Conservation (phyloP, 1,140 invertebrate species). For the Lysiphlebus fabarum region DNA sequence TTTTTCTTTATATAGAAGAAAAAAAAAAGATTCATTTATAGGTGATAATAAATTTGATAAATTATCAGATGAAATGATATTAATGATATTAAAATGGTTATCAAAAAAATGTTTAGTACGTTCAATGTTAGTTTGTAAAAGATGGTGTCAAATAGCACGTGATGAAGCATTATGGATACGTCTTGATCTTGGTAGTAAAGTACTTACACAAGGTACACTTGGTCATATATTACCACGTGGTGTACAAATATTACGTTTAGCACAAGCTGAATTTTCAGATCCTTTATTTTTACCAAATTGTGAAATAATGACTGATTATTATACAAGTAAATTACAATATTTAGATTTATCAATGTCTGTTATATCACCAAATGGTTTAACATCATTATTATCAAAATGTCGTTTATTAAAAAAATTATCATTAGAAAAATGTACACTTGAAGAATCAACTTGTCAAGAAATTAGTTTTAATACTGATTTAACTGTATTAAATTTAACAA, state of each 20-base stretch:
- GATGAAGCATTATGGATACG: conserved; percentile 83
- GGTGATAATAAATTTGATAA: conserved; percentile 61
- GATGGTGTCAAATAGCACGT: conserved; percentile 70
- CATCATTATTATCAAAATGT: conserved; percentile 65
- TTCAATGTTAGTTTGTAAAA: conserved; percentile 57
- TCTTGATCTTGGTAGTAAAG: conserved; percentile 72
- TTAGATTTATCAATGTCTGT: conserved; percentile 80
- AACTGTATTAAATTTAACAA: conserved; percentile 72
- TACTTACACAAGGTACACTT: conserved; percentile 64
- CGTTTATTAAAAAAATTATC: conserved; percentile 75
- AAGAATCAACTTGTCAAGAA: conserved; percentile 61
- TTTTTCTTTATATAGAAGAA: conserved; percentile 45
- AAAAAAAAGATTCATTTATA: conserved; percentile 37
- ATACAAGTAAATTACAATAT: conserved; percentile 65
- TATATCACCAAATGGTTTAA: conserved; percentile 61
- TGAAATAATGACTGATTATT: conserved; percentile 40
- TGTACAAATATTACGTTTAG: conserved; percentile 70
- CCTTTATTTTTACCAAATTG: conserved; percentile 54
- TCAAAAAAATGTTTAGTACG: conserved; percentile 69
- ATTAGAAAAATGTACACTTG: conserved; percentile 71
- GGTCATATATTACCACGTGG: conserved; percentile 70
- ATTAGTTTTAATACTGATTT: conserved; percentile 67
- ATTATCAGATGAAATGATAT: conserved; percentile 78
- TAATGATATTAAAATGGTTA: conserved; percentile 79
- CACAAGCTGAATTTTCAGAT: conserved; percentile 66